phyloP scores from a whole-genome alignment of 2,113 vertebrate genomes.

The Oryctolagus cuniculus region DNA sequence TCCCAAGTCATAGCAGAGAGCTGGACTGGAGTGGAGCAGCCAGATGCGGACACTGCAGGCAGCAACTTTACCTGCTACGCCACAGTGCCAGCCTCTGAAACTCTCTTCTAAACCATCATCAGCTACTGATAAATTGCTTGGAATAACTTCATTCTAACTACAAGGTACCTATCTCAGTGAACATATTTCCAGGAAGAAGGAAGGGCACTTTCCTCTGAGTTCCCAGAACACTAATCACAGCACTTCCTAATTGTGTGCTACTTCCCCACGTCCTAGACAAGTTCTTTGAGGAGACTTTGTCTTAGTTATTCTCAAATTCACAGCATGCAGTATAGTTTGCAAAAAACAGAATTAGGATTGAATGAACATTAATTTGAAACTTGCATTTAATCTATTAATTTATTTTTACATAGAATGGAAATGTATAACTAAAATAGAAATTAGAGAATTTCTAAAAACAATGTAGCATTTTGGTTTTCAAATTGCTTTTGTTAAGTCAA shows the following conservation, averaged over 20 bases:
- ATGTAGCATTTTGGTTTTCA: constrained; percentile 11
- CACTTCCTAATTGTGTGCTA: not conserved
- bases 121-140: not conserved
- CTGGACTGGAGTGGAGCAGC: too few species aligned
- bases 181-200: not conserved
- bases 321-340: not conserved
- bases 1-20: too few species aligned
- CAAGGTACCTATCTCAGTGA: constrained; percentile 33
- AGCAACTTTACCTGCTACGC: too few species aligned
- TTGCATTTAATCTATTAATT: not conserved
- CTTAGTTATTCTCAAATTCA: constrained; percentile 18
- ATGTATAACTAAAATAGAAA: not conserved
- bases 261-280: not conserved
- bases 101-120: not conserved
- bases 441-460: not conserved
- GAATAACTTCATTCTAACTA: not conserved
- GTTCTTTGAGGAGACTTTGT: not conserved
- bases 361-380: constrained; percentile 22
- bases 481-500: constrained; percentile 15
- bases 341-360: not conserved
- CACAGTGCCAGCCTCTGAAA: too few species aligned
- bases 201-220: not conserved
- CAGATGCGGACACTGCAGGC: too few species aligned
- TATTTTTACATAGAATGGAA: constrained; percentile 13
- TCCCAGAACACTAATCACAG: not conserved